These are phyloP conservation scores for Poecilia wingei DNA, from an alignment of 2,797 vertebrate genomes.

Conservation along the genomic window DNA sequence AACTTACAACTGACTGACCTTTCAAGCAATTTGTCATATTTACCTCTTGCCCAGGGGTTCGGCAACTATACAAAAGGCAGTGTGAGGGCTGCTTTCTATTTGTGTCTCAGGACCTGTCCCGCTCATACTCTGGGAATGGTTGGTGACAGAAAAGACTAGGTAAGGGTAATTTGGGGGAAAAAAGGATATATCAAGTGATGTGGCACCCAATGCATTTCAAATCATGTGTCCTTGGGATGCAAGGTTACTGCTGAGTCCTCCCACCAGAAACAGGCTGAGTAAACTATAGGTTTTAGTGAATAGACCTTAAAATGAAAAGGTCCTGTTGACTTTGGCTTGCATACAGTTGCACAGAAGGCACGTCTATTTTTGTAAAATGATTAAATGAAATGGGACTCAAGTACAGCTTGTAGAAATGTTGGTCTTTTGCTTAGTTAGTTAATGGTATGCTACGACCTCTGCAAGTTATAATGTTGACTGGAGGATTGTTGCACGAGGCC, in stretches of 20 bases:
- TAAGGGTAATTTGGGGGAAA: constrained; percentile 71
- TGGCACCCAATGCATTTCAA: constrained; percentile 82
- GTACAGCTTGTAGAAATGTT: not conserved
- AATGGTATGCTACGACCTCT: not conserved
- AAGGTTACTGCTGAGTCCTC: constrained; percentile 71
- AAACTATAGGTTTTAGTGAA: constrained; percentile 56
- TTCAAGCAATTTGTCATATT: constrained; percentile 55
- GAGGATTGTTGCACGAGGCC: not conserved
- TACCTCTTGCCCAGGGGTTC: constrained; percentile 30
- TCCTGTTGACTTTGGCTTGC: constrained; percentile 48
- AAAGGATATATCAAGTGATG: constrained; percentile 68
- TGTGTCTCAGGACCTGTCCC: constrained; percentile 58
- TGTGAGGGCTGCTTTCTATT: constrained; percentile 28
- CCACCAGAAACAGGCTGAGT: constrained; percentile 34
- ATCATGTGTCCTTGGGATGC: constrained; percentile 78
- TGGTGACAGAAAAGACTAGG: constrained; percentile 70
- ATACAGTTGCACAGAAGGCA: constrained; percentile 34
- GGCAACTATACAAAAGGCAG: constrained; percentile 38
- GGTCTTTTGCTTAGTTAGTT: not conserved
- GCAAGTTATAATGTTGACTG: not conserved
- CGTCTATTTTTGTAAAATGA: not conserved
- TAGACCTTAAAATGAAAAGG: constrained; percentile 43
- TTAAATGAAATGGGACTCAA: not conserved
- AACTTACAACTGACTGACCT: constrained; percentile 44
- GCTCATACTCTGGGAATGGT: constrained; percentile 65